These are phyloP conservation scores for Cryptomyrus ogoouensis DNA, from an alignment of 2,113 vertebrate species.

Conservation along the genomic window DNA sequence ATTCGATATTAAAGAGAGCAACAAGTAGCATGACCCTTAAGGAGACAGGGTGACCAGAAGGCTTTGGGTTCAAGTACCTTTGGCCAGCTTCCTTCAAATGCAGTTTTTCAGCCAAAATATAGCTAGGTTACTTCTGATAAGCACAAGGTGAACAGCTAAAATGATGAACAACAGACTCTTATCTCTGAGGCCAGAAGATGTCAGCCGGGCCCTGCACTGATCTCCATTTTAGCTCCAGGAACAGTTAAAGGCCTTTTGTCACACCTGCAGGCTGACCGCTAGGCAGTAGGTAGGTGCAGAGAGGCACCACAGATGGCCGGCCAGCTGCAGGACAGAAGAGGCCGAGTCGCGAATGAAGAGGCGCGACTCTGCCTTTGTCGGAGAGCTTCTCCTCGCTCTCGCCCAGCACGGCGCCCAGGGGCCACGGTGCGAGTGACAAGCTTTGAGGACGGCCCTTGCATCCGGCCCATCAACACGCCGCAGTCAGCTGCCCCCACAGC, in stretches of 20 bases:
- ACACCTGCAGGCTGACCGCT: not conserved
- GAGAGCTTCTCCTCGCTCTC: not conserved
- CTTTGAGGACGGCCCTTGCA: not conserved
- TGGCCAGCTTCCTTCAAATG: not conserved
- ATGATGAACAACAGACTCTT: not conserved
- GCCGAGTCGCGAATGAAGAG: not conserved
- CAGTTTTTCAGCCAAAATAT: not conserved
- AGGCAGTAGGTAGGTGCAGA: not conserved
- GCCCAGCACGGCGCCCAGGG: not conserved
- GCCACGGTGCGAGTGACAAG: not conserved
- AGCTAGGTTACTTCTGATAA: not conserved
- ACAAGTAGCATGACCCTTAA: not conserved
- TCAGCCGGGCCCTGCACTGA: not conserved
- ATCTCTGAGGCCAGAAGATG: not conserved
- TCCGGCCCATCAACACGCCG: not conserved
- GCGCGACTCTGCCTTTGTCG: not conserved
- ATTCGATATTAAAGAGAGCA: too few relatives aligned
- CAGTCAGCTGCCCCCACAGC: not conserved
- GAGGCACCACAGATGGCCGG: not conserved
- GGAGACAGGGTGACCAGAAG: not conserved
- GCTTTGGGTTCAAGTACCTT: not conserved
- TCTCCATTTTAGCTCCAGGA: not conserved
- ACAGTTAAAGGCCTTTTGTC: not conserved
- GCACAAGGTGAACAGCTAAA: not conserved
- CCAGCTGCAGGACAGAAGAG: not conserved